Evolutionary conservation across 2,797 vertebrate species (phyloP), one percentile per base, ranked within the genome.

Genomic region (Lithobates sylvaticus): DNA sequence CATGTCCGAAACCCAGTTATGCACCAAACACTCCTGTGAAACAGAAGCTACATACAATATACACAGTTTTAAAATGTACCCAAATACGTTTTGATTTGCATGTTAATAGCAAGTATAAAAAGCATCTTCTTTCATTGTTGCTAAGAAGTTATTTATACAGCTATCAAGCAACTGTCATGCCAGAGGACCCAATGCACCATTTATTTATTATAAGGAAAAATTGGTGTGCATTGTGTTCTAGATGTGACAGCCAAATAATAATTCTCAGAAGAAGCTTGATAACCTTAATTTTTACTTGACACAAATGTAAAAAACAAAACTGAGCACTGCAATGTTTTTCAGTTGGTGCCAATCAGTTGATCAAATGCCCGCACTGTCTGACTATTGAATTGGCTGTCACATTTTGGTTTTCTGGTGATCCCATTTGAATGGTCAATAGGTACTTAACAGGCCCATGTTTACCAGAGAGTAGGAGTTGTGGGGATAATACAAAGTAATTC

Each of bases 201-300:
- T 26, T 18, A 65, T 13, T 65, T 65, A 67, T 16, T 26, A 65
- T 23, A 34, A 78, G 39, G 34, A 65, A 39, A n/a, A 61, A 67
- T 42, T 26, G n/a, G 15, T 67, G 42, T 78, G 64, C 39, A 13
- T 78, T 42, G 58, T 42, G 23, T 61, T 65, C 23, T 18, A 44
- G 58, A n/a, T 78, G 36, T 21, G 76, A 18, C 76, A 36, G 65
- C n/a, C 29, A 84, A 72, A 78, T 67, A 72, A 72, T 71, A 29
- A 36, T 27, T 64, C 44, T 58, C 47, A 76, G 42, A 12, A 77
- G 67, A 39, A 67, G 78, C 83, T 71, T 78, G 50, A 84, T 84
- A 77, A 44, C 64, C 58, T 78, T 54, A 71, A 58, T 84, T 84
- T 61, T 72, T 34, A 84, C 13, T 27, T 78, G 83, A 84, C 67